Conservation (phyloP, 30 jellyfish, hydroid and myxozoan genomes). For the Chironex yamaguchii region DNA sequence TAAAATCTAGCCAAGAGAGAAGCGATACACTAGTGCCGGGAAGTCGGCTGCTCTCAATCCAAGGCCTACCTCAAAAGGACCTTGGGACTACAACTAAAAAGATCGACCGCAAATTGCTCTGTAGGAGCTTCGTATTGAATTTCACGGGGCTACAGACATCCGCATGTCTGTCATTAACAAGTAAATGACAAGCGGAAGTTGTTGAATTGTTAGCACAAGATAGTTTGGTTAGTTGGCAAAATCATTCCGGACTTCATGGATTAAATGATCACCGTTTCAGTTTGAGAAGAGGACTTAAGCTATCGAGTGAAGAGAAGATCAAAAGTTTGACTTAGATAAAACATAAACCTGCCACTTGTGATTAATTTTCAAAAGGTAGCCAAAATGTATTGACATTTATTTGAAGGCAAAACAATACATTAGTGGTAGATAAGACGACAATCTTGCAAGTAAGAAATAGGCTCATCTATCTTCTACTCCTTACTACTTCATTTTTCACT, state of each 20-base stretch:
- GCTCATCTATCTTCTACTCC: too few relatives aligned
- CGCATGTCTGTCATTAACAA: background rate
- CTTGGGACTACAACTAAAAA: background rate
- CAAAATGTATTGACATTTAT: too few relatives aligned
- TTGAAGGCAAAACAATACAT: too few relatives aligned
- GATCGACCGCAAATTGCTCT: background rate
- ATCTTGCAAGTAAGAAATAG: too few relatives aligned
- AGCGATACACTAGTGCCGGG: background rate
- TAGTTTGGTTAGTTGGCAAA: background rate
- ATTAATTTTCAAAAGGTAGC: too few relatives aligned
- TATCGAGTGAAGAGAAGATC: too few relatives aligned
- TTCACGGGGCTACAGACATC: background rate
- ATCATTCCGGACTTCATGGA: background rate
- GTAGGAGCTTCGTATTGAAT: background rate
- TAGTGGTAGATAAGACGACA: too few relatives aligned
- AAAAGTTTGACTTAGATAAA: too few relatives aligned
- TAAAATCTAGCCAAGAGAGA: background rate
- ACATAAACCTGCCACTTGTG: too few relatives aligned
- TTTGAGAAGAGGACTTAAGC: too few relatives aligned
- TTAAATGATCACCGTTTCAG: too few relatives aligned
- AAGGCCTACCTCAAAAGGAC: background rate
- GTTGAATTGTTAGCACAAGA: background rate
- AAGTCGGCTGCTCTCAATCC: background rate
- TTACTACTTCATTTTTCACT: too few relatives aligned
- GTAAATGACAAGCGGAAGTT: background rate